Conservation (phyloP, 2,797 vertebrate genomes). For the Myotis pilosus region DNA sequence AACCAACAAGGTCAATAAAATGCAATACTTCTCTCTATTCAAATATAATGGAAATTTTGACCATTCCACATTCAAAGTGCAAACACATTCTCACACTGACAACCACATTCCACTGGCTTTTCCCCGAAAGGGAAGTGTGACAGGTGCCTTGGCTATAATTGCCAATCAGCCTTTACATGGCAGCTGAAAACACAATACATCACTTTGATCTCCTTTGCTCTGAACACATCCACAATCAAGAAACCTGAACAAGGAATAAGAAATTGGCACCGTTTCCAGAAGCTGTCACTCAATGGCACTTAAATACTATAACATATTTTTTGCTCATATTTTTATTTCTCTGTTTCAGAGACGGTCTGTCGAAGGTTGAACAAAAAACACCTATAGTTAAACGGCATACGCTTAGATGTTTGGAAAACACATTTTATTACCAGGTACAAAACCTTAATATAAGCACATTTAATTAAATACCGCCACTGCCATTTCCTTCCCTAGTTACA, state of each 20-base stretch:
- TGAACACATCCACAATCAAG: conserved; percentile 81
- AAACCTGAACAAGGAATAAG: conserved; percentile 78
- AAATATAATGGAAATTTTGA: conserved; percentile 76
- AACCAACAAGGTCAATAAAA: conserved; percentile 73
- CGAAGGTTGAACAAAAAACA: conserved; percentile 61
- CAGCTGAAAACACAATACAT: conserved; percentile 85
- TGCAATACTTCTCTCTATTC: conserved; percentile 53
- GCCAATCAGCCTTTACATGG: conserved; percentile 79
- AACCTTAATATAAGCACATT: conserved; percentile 65
- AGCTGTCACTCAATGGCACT: conserved; percentile 69
- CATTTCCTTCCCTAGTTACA: conserved; percentile 65
- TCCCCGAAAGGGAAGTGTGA: conserved; percentile 82
- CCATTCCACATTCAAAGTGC: conserved; percentile 75
- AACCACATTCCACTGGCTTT: conserved; percentile 75
- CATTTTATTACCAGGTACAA: conserved; percentile 47
- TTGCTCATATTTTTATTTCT: conserved; percentile 76
- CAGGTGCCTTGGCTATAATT: conserved; percentile 85
- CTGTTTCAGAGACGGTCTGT: conserved; percentile 55
- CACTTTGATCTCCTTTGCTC: conserved; percentile 84
- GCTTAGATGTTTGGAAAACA: conserved; percentile 39
- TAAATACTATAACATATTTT: conserved; percentile 79
- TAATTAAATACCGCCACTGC: conserved; percentile 75
- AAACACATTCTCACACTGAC: conserved; percentile 77
- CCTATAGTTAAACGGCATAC: conserved; percentile 42
- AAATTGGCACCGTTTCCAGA: conserved; percentile 81